These are phyloP conservation scores for Drosophila mimica DNA, from an alignment of 2,888 invertebrate genomes.

Conservation along the genomic window DNA sequence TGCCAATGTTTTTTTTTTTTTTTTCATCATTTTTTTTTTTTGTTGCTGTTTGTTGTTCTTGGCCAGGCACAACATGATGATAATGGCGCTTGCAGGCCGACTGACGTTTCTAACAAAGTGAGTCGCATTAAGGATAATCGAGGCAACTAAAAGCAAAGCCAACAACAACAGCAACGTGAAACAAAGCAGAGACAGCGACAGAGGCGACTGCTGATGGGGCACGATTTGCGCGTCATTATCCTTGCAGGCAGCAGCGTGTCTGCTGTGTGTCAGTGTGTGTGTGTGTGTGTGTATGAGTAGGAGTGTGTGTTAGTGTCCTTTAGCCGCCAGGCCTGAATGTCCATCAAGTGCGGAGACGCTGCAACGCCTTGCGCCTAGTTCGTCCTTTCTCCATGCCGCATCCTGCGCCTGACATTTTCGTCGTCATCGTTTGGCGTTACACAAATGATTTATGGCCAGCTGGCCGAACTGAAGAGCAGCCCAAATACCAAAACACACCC, in stretches of 20 bases:
- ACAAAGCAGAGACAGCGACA: slow-evolving; percentile 66
- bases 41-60: not conserved
- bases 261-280: slow-evolving; percentile 12
- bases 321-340: slow-evolving; percentile 68
- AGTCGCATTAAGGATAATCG: slow-evolving; percentile 81
- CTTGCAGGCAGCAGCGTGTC: slow-evolving; percentile 44
- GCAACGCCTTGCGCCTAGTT: slow-evolving; percentile 52
- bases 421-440: slow-evolving; percentile 69
- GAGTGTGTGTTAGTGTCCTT: slow-evolving; percentile 20
- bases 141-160: slow-evolving; percentile 76
- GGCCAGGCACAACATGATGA: slow-evolving; percentile 64
- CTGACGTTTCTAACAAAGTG: slow-evolving; percentile 80
- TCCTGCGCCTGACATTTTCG: slow-evolving; percentile 72
- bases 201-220: slow-evolving; percentile 60
- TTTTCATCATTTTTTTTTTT: slow-evolving; percentile 1
- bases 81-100: slow-evolving; percentile 79
- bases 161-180: slow-evolving; percentile 58
- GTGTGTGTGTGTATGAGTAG: slow-evolving; percentile 4
- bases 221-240: slow-evolving; percentile 80
- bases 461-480: slow-evolving; percentile 54
- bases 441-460: slow-evolving; percentile 68
- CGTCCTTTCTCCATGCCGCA: slow-evolving; percentile 53
- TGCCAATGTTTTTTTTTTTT: slow-evolving; percentile 43
- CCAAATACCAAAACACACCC: slow-evolving; percentile 15
- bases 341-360: slow-evolving; percentile 66